A percentile compares a stretch with the other conserved stretches of the same genome.
Evolutionary conservation across 2,113 vertebrate species (phyloP).

Genomic region (Oncorhynchus clarkii): DNA sequence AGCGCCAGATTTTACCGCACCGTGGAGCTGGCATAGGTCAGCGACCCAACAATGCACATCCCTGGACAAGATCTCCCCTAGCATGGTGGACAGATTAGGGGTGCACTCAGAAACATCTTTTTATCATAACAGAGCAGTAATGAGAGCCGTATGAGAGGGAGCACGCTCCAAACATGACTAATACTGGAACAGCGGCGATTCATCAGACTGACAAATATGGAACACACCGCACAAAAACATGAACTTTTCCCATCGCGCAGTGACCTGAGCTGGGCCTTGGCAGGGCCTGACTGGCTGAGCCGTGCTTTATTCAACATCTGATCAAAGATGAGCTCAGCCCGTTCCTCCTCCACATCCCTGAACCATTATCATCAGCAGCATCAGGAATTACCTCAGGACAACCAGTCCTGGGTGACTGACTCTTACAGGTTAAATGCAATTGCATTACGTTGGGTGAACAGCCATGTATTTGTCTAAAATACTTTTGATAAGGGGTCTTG

Average conservation of each 20-base stretch:
- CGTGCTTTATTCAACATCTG: slow-evolving; percentile 22
- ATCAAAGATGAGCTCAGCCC: slow-evolving; percentile 45
- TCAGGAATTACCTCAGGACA: neutral
- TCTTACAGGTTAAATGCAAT: neutral
- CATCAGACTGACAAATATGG: slow-evolving; percentile 53
- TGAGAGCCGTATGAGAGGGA: slow-evolving; percentile 54
- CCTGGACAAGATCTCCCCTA: slow-evolving; percentile 35
- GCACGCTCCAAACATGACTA: slow-evolving; percentile 64
- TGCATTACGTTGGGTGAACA: slow-evolving; percentile 1
- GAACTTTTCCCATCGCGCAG: neutral
- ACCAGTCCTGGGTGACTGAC: neutral
- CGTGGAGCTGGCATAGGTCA: slow-evolving; percentile 6
- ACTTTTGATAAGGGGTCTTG: slow-evolving; percentile 14
- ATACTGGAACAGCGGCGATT: slow-evolving; percentile 48
- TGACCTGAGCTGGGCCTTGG: slow-evolving; percentile 32
- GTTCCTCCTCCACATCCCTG: slow-evolving; percentile 39
- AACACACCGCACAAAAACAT: slow-evolving; percentile 38
- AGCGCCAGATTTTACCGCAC: slow-evolving; percentile 9
- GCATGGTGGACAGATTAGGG: slow-evolving; percentile 24
- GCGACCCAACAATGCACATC: slow-evolving; percentile 33
- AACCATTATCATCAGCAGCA: slow-evolving; percentile 28
- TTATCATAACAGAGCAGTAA: slow-evolving; percentile 55
- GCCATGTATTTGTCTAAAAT: slow-evolving; percentile 41
- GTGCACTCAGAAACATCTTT: slow-evolving; percentile 57
- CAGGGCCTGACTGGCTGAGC: neutral